Percentiles rank a stretch among this genome's conserved stretches.
Evolutionary conservation across 2,113 vertebrate genomes (phyloP).

Genomic region (Cyanistes caeruleus): DNA sequence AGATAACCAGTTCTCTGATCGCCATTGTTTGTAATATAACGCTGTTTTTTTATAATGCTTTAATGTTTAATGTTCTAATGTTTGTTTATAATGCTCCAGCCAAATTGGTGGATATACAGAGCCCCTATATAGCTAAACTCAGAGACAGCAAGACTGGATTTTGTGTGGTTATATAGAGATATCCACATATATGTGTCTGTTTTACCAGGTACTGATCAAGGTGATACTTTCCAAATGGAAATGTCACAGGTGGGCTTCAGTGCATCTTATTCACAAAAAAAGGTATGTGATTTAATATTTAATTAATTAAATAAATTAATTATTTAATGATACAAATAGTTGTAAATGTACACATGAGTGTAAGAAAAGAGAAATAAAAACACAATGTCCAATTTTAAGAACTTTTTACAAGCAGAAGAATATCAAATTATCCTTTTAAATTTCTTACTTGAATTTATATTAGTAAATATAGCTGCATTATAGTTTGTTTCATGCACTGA

Average conservation of each 20-base stretch:
- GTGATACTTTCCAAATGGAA: conserved; percentile 89
- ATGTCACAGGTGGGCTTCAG: conserved; percentile 97
- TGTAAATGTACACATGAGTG: background rate
- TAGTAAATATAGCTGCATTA: background rate
- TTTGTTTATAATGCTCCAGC: background rate
- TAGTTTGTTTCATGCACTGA: background rate
- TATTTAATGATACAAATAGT: background rate
- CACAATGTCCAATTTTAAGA: background rate
- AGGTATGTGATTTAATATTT: conserved; percentile 77
- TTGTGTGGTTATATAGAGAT: background rate
- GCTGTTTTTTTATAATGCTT: too few species aligned
- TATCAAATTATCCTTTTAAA: background rate
- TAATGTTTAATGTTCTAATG: too few species aligned
- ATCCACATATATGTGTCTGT: background rate
- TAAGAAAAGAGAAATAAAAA: background rate
- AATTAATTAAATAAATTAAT: too few species aligned
- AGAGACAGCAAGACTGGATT: background rate
- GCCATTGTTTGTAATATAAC: background rate
- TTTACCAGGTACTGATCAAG: conserved; percentile 87
- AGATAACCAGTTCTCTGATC: background rate
- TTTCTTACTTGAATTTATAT: background rate
- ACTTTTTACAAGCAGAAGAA: background rate
- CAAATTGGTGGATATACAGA: background rate
- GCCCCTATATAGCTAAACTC: background rate
- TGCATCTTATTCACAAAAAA: conserved; percentile 81